These are phyloP conservation scores for Drosophila tristis DNA, from an alignment of 1,140 invertebrate genomes.

Conservation along the genomic window DNA sequence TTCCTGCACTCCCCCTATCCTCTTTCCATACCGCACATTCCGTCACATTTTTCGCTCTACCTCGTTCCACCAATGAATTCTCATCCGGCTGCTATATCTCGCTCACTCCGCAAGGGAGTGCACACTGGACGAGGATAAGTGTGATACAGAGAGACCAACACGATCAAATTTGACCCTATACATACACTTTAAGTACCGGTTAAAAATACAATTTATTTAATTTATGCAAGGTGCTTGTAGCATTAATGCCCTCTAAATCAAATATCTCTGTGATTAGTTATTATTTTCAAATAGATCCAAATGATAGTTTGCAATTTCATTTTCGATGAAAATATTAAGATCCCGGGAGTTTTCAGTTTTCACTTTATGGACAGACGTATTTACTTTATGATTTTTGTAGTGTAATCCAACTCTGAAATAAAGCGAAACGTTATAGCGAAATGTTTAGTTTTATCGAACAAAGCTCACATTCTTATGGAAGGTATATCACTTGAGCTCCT, in stretches of 20 bases:
- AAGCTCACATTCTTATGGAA: conserved; percentile 64
- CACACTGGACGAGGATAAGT: too few species aligned
- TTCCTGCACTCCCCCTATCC: too few species aligned
- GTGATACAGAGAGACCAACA: too few species aligned
- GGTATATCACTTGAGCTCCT: conserved; percentile 62
- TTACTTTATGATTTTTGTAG: conserved; percentile 53
- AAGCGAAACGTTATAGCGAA: background rate
- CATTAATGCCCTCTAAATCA: background rate
- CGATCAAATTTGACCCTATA: too few species aligned
- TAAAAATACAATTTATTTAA: too few species aligned
- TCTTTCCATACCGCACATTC: too few species aligned
- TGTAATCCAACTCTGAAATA: conserved; percentile 53
- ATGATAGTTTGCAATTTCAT: conserved; percentile 57
- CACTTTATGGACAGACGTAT: conserved; percentile 46
- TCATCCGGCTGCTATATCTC: too few species aligned
- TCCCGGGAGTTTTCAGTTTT: conserved; percentile 49
- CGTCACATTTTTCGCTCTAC: too few species aligned
- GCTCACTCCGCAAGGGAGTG: too few species aligned
- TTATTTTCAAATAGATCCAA: conserved; percentile 52
- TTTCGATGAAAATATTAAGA: conserved; percentile 57
- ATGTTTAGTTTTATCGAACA: background rate
- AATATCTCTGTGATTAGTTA: conserved; percentile 27
- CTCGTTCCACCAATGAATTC: too few species aligned
- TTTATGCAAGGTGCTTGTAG: background rate
- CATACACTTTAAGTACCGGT: too few species aligned